phyloP scores from a whole-genome alignment of 2,113 vertebrate species.

The Gymnobelideus leadbeateri region DNA sequence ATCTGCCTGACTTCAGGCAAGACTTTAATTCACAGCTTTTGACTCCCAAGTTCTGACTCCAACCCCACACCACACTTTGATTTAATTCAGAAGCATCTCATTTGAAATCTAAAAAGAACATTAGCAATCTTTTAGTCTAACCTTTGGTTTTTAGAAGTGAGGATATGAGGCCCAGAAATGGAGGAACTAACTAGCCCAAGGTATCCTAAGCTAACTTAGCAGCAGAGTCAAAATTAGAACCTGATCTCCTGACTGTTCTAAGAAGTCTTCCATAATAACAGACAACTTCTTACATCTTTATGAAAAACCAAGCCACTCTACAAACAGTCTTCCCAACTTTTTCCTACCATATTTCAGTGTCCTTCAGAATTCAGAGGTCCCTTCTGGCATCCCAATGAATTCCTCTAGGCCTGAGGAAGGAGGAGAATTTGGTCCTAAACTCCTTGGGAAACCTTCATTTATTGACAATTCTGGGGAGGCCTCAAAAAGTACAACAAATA shows the following conservation, averaged over 20 bases:
- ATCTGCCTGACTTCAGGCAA: background rate
- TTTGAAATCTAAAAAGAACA: background rate
- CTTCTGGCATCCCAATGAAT: background rate
- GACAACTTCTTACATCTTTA: fast-evolving
- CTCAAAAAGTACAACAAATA: background rate
- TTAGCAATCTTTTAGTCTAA: background rate
- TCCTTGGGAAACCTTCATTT: background rate
- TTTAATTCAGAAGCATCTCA: background rate
- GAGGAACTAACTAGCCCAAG: background rate
- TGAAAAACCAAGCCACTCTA: background rate
- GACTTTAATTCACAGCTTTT: background rate
- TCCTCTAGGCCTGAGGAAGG: background rate
- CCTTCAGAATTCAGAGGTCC: background rate
- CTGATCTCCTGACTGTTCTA: background rate
- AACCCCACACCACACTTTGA: background rate
- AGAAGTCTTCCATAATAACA: background rate
- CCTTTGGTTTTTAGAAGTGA: background rate
- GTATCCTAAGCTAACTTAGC: background rate
- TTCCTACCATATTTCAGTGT: fast-evolving
- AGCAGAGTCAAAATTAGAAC: background rate
- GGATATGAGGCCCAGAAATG: constrained; percentile 42
- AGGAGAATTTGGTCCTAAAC: background rate
- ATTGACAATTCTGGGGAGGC: background rate
- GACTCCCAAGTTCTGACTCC: background rate
- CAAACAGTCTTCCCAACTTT: background rate